Evolutionary conservation across 2,888 invertebrate genomes (phyloP), one percentile per base, ranked within the genome.

Genomic region (Embidobia sp.): DNA sequence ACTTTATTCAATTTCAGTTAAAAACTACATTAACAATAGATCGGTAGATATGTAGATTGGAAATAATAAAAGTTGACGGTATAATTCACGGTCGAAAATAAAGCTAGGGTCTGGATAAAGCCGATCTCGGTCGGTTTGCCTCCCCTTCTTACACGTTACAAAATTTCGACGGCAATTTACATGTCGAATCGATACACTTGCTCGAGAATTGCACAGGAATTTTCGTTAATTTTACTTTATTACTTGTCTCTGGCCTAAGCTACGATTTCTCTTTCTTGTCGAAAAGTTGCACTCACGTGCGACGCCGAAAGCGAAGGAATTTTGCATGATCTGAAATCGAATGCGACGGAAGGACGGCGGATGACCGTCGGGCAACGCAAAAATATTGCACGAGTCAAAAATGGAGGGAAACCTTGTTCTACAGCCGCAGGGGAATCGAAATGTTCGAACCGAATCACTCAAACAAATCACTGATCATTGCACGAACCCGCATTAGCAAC

Each of bases 1-100:
- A 88, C 82, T 85, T 87, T 87, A 87, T 88, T 89, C 85, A 88
- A 87, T 85, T 88, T 81, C 86, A 84, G 86, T 89, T 87, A 88
- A 88, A 87, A 88, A 88, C 87, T 88, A 88, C 88, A 84, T 84
- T 88, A 88, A 88, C 88, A 89, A 87, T 88, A 88, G 83, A 48
- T 86, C 84, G 84, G 85, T 87, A 85, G 86, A 88, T 88, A 88
- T 89, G 87, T 88, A 85, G 86, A 85, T 86, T 83, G 83, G 86
- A 87, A 88, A 87, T 86, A 81, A 83, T 79, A 67, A 75, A 72
- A 48, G 26, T 40, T 33, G 64, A 64, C 44, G 53, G 66, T 49
- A 53, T 64, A 51, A 53, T 51, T 61, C 8, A 55, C 49, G 57
- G 29, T 42, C 48, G 75, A 19, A 75, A 69, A 75, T 42, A 63